These are phyloP conservation scores for Oceanites oceanicus DNA, from an alignment of 2,113 vertebrate genomes.

Conservation along the genomic window DNA sequence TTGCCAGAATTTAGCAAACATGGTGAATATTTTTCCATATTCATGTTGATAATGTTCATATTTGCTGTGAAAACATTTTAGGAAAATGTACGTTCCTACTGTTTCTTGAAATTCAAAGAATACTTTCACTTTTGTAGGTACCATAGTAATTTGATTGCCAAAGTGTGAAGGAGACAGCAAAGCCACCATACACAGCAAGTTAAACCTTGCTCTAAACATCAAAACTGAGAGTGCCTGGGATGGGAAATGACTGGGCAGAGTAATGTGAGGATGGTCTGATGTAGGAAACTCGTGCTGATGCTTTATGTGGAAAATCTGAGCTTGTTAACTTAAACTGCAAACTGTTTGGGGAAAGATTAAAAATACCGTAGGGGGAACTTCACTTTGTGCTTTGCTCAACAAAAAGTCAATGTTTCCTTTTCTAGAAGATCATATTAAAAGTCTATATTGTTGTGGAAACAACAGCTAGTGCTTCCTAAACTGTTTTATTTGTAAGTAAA, in stretches of 20 bases:
- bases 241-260: background rate
- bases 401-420: background rate
- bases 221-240: background rate
- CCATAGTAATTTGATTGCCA: background rate
- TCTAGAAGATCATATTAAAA: background rate
- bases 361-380: conserved; percentile 29
- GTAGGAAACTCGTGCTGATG: conserved; percentile 16
- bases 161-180: background rate
- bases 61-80: background rate
- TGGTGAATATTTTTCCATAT: background rate
- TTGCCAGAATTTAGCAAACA: background rate
- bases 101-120: background rate
- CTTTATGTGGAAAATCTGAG: conserved; percentile 55
- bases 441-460: background rate
- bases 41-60: background rate
- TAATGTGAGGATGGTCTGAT: background rate
- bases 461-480: background rate
- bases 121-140: background rate
- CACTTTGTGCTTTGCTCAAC: background rate
- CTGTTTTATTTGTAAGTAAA: background rate
- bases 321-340: background rate
- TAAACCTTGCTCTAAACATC: background rate
- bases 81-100: fast-evolving
- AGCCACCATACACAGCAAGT: background rate
- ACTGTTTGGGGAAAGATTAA: background rate